A percentile compares a stretch with the other conserved stretches of the same genome.
These are phyloP conservation scores for Oscarella lobularis DNA, from an alignment of 37 sponge, comb jelly and placozoan genomes.

Conservation along the genomic window DNA sequence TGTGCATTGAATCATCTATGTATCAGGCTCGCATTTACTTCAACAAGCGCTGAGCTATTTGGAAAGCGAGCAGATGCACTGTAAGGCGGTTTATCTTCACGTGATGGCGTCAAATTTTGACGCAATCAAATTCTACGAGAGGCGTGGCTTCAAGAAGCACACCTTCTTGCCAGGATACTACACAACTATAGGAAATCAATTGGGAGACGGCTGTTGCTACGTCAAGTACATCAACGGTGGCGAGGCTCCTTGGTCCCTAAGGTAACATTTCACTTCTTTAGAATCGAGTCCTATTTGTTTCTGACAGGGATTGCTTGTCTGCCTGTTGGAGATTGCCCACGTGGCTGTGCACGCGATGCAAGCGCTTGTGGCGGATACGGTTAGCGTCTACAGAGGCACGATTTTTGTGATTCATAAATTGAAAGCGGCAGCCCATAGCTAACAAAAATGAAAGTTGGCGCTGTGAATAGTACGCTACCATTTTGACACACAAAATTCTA, in stretches of 20 bases:
- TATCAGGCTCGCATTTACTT: background rate
- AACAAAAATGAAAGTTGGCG: no score
- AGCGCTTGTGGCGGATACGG: no score
- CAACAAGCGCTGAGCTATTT: background rate
- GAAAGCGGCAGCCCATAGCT: no score
- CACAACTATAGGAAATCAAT: background rate
- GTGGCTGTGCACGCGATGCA: no score
- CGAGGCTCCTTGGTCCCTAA: slow-evolving; percentile 9
- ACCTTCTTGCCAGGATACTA: slow-evolving; percentile 12
- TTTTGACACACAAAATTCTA: no score
- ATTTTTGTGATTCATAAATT: no score
- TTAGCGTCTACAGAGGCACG: no score
- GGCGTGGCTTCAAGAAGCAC: slow-evolving; percentile 7
- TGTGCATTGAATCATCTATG: no score
- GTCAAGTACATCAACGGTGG: slow-evolving; percentile 16
- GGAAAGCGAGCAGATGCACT: background rate
- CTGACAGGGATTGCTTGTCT: no score
- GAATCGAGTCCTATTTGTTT: no score
- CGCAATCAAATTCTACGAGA: slow-evolving; percentile 19
- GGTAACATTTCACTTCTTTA: background rate
- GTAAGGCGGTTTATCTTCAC: slow-evolving; percentile 20
- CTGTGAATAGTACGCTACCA: no score
- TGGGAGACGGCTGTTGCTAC: slow-evolving; percentile 15
- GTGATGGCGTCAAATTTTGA: slow-evolving; percentile 11
- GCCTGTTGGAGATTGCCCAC: no score